Conservation (phyloP, 1,140 invertebrate species). For the Anastatus disparis region DNA sequence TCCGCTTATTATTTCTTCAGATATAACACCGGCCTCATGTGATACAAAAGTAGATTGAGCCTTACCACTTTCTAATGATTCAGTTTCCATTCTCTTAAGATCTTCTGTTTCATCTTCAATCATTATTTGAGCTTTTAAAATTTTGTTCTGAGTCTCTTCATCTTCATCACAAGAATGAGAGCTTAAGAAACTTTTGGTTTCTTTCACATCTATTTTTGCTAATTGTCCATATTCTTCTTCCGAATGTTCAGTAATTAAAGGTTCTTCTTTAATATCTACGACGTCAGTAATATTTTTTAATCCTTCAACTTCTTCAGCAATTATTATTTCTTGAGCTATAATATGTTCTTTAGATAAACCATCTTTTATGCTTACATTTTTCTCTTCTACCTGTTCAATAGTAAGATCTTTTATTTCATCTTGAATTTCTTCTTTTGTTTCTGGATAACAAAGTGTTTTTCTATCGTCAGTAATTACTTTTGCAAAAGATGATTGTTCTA, state of each 20-base stretch:
- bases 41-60: neutral
- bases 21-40: neutral
- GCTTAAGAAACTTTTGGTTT: too few relatives aligned
- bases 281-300: neutral
- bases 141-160: neutral
- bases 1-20: neutral
- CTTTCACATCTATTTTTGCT: too few relatives aligned
- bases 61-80: neutral
- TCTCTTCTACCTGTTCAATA: neutral
- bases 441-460: too few relatives aligned
- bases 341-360: neutral
- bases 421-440: too few relatives aligned
- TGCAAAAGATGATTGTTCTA: neutral
- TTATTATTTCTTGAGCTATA: neutral
- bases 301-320: neutral
- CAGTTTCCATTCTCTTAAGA: neutral
- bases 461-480: too few relatives aligned
- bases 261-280: constrained; percentile 11
- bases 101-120: neutral
- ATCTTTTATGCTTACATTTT: neutral
- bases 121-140: neutral
- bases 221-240: constrained; percentile 5
- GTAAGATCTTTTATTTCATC: too few relatives aligned
- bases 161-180: too few relatives aligned
- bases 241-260: neutral